A percentile compares a stretch with the other conserved stretches of the same genome.
Conservation (phyloP, 1,140 invertebrate genomes). For the Agrilus planipennis region DNA sequence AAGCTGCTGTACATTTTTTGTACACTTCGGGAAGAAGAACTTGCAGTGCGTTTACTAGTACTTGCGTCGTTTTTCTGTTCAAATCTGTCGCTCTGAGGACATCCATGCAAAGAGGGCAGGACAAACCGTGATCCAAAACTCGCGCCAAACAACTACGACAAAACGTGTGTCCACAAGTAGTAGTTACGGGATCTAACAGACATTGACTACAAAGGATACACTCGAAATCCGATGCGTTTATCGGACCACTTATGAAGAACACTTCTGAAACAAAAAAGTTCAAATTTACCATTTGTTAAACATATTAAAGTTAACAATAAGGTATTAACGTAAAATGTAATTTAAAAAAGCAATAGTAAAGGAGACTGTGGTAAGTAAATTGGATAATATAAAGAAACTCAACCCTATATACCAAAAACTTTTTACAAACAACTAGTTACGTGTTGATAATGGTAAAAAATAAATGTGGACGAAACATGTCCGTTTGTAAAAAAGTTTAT, state of each 20-base stretch:
- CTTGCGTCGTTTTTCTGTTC: conserved; percentile 42
- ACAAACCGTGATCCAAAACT: conserved; percentile 33
- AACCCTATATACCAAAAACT: too few species aligned
- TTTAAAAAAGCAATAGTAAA: too few species aligned
- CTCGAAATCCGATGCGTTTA: conserved; percentile 54
- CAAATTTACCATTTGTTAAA: too few species aligned
- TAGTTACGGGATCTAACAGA: conserved; percentile 77
- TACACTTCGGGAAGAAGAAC: conserved; percentile 56
- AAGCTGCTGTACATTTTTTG: conserved; percentile 39
- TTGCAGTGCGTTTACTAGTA: conserved; percentile 59
- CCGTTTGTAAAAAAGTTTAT: too few species aligned
- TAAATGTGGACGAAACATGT: too few species aligned
- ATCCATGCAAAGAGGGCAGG: conserved; percentile 79
- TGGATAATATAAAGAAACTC: too few species aligned
- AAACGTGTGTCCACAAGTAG: conserved; percentile 56
- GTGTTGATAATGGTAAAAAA: too few species aligned
- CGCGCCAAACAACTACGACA: conserved; percentile 47
- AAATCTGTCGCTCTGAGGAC: conserved; percentile 52
- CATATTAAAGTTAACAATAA: too few species aligned
- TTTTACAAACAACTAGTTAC: too few species aligned
- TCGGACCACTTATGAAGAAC: conserved; percentile 20
- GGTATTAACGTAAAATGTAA: too few species aligned
- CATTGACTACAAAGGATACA: conserved; percentile 73
- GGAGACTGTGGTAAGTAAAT: too few species aligned
- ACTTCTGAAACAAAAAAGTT: too few species aligned